Percentiles rank a stretch among this genome's conserved stretches.
Evolutionary conservation across 2,113 vertebrate genomes (phyloP).

Genomic region (Budorcas taxicolor): DNA sequence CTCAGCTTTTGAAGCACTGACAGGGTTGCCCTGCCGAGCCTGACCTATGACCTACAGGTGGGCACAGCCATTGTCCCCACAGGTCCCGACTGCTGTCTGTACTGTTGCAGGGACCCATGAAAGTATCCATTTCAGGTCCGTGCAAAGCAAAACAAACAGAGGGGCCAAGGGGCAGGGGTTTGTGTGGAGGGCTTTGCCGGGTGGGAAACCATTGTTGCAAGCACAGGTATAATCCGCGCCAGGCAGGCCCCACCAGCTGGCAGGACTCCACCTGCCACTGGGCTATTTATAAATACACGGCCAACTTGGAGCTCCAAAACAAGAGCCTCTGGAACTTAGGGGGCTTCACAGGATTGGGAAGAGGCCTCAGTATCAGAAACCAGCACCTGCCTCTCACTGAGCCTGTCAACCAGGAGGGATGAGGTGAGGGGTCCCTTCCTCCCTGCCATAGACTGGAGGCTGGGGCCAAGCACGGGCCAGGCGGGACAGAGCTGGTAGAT

Average conservation of each 20-base stretch:
- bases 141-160: slow-evolving; percentile 80
- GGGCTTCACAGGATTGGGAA: not conserved
- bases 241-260: not conserved
- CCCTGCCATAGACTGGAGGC: not conserved
- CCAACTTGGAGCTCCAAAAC: not conserved
- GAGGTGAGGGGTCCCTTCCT: not conserved
- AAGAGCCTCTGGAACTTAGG: not conserved
- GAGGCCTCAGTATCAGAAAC: not conserved
- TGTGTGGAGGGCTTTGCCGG: slow-evolving; percentile 57
- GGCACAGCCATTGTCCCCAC: slow-evolving; percentile 86
- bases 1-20: slow-evolving; percentile 78
- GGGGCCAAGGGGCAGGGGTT: slow-evolving; percentile 65
- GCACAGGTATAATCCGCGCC: slow-evolving; percentile 4
- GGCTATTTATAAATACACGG: not conserved
- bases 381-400: not conserved
- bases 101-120: slow-evolving; percentile 78
- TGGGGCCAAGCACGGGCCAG: not conserved
- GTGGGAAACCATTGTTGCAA: slow-evolving; percentile 47
- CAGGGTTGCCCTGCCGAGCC: slow-evolving; percentile 78
- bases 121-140: slow-evolving; percentile 82
- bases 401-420: not conserved
- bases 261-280: not conserved
- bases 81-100: slow-evolving; percentile 80
- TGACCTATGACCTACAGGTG: slow-evolving; percentile 92
- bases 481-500: not conserved